phyloP scores from a whole-genome alignment of 2,113 vertebrate species.

The Xerus inauris region DNA sequence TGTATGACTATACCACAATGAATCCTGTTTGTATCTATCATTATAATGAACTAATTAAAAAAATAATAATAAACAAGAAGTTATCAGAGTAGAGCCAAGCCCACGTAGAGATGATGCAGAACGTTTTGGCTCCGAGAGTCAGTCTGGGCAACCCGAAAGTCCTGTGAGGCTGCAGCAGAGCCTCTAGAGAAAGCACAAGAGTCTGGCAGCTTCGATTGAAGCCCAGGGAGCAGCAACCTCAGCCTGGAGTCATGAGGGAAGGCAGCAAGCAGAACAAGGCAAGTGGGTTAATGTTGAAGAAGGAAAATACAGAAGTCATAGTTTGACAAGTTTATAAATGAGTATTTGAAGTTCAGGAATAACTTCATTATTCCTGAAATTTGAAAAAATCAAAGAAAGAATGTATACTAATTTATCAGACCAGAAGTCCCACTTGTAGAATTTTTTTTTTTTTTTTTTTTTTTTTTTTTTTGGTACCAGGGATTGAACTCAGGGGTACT shows the following conservation, averaged over 20 bases:
- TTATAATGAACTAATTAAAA: no score
- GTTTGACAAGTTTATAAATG: conserved; percentile 98
- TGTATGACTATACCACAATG: no score
- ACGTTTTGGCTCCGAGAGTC: not conserved
- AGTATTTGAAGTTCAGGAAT: conserved; percentile 99
- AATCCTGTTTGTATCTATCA: no score
- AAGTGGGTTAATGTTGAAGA: conserved; percentile 96
- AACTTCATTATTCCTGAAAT: no score
- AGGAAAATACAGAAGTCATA: conserved; percentile 99
- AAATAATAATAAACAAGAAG: no score
- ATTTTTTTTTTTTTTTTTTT: no score
- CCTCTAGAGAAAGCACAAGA: conserved; percentile 28
- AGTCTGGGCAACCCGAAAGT: not conserved
- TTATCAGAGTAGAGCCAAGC: no score
- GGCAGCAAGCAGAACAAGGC: conserved; percentile 89
- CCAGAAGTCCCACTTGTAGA: conserved; percentile 97
- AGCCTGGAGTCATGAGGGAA: conserved; percentile 84
- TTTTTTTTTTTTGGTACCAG: no score
- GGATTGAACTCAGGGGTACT: no score
- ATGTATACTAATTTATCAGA: conserved; percentile 99
- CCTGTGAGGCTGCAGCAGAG: conserved; percentile 21
- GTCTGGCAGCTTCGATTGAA: conserved; percentile 19
- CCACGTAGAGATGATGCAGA: not conserved
- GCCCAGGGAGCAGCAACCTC: conserved; percentile 30
- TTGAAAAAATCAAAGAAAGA: conserved; percentile 94